Base-by-base conservation (phyloP, 2,113 vertebrate species). In the Monarcha castaneiventris region DNA sequence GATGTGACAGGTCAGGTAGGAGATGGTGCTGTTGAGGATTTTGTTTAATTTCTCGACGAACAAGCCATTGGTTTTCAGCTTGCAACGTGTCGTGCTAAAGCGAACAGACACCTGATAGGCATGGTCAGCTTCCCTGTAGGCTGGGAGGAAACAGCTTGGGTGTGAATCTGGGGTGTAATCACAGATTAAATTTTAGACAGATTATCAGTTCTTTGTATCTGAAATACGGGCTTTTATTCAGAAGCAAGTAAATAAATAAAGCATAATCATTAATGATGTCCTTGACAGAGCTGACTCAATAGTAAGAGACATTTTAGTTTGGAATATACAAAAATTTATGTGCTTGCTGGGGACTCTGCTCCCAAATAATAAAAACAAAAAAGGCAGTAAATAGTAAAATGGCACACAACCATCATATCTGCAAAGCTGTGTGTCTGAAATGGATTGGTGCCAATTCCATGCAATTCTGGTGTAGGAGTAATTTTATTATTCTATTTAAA, bases 121-220 rank as follows among this genome's bases (percentile, higher is more conserved):
- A 7, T 97, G 98, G 90, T 98, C 97, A 74, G 98, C 97, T 86
- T 98, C 98, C 71, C 94, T 92, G 89, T 97, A 98, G 3, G 97
- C 98, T 96, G 91, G 32, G 82, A 90, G 90, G 76, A 68, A 87
- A 82, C 0, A 41, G 51, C 29, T 59, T 25, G 83, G 23, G 41
- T 16, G 67, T 22, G 68, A 95, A 19, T 39, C 27, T 23, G 39
- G 4, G 3, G 6, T 5, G 46, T 6, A 25, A 71, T 49, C 56
- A 41, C 91, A 68, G 73, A 18, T 13, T 5, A 17, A 16, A 44
- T 44, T 32, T 58, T 15, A 54, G 21, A 20, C 12, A 29, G 30
- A 12, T 61, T 20, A 51, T 22, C 33, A 37, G 71, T 11, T n/a
- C 35, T 72, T 68, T 73, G 59, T 12, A 20, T n/a, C 75, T 51